phyloP scores from a whole-genome alignment of 2,888 invertebrate genomes.

The Villa cingulata region DNA sequence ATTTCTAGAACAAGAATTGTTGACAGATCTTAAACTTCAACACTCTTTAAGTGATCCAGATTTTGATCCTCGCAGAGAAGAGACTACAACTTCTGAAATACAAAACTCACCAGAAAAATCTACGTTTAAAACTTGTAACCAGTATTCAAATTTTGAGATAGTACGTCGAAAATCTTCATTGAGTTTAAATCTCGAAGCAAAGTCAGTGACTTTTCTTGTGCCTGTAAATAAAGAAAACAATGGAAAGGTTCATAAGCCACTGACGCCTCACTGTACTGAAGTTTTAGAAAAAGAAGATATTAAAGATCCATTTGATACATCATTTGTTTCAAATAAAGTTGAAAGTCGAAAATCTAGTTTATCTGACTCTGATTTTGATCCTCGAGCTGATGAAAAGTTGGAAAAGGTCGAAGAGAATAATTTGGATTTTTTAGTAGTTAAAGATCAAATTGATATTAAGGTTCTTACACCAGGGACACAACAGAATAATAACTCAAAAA shows the following conservation, averaged over 20 bases:
- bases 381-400: constrained; percentile 30
- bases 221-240: constrained; percentile 46
- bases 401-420: constrained; percentile 28
- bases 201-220: constrained; percentile 46
- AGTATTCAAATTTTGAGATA: constrained; percentile 19
- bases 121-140: constrained; percentile 8
- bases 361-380: constrained; percentile 50
- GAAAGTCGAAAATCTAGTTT: constrained; percentile 54
- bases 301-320: constrained; percentile 77
- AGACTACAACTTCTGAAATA: constrained; percentile 2
- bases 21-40: constrained; percentile 41
- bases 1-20: constrained; percentile 61
- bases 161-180: constrained; percentile 46
- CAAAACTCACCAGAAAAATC: constrained; percentile 2
- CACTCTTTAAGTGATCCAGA: constrained; percentile 57
- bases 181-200: constrained; percentile 43
- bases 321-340: constrained; percentile 62
- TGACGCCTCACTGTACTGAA: constrained; percentile 61
- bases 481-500: constrained; percentile 34
- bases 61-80: constrained; percentile 60
- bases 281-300: constrained; percentile 37
- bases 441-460: constrained; percentile 51
- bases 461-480: constrained; percentile 53
- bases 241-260: constrained; percentile 50
- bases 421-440: constrained; percentile 36